These are phyloP conservation scores for Cremastobaeus sp. DNA, from an alignment of 2,888 invertebrate species.

Conservation along the genomic window DNA sequence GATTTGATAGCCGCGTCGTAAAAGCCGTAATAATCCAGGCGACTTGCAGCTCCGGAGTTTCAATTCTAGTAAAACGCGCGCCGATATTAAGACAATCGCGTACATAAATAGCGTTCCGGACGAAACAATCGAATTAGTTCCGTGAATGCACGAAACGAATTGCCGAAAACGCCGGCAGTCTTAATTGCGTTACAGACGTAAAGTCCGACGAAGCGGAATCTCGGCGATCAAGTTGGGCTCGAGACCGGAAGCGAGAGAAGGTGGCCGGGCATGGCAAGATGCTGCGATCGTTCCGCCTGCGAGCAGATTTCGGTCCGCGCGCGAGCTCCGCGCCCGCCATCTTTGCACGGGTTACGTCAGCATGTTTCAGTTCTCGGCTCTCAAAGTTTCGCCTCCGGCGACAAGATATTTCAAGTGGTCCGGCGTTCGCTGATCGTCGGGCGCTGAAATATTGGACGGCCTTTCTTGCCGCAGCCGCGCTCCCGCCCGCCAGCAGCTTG, in stretches of 20 bases:
- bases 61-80: too few species aligned
- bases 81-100: too few species aligned
- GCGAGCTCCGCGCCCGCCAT: conserved; percentile 66
- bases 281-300: conserved; percentile 27
- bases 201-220: conserved; percentile 23
- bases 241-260: conserved; percentile 26
- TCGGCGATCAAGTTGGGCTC: conserved; percentile 20
- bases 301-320: conserved; percentile 31
- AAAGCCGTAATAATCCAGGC: too few species aligned
- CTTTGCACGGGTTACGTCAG: conserved; percentile 77
- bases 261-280: conserved; percentile 10
- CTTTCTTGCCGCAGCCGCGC: conserved; percentile 75
- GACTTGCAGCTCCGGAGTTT: too few species aligned
- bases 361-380: conserved; percentile 77
- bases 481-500: conserved; percentile 67
- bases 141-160: too few species aligned
- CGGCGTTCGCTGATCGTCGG: conserved; percentile 69
- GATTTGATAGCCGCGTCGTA: too few species aligned
- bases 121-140: not conserved
- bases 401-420: conserved; percentile 78
- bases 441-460: conserved; percentile 77
- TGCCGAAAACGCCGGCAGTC: conserved; percentile 3
- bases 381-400: conserved; percentile 77
- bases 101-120: not conserved
- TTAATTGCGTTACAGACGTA: conserved; percentile 25